Evolutionary conservation across 2,888 invertebrate species (phyloP).

Genomic region (Clivina fossor): DNA sequence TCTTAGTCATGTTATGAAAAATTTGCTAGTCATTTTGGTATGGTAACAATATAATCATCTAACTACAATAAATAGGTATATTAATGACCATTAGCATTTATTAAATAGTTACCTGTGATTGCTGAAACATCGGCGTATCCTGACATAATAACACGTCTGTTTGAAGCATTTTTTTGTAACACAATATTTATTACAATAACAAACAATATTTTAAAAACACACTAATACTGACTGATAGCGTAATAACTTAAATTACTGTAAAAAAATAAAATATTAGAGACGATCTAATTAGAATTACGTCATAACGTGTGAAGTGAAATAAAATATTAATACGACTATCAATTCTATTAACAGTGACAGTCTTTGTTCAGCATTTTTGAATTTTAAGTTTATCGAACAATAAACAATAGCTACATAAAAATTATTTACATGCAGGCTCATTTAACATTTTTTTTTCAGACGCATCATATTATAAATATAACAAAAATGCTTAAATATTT

Average conservation of each 20-base stretch:
- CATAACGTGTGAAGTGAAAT: constrained; percentile 12
- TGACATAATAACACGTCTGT: constrained; percentile 15
- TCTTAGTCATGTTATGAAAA: background rate
- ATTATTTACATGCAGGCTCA: constrained; percentile 10
- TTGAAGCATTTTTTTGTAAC: constrained; percentile 5
- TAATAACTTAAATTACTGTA: too few species aligned
- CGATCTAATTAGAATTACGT: constrained; percentile 13
- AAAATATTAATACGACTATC: constrained; percentile 9
- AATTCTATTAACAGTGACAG: constrained; percentile 17
- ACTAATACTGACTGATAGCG: too few species aligned
- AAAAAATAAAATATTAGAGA: too few species aligned
- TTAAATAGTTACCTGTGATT: constrained; percentile 23
- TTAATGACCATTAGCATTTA: too few species aligned
- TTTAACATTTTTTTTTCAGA: too few species aligned
- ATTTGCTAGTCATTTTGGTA: constrained; percentile 7
- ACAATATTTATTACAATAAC: background rate
- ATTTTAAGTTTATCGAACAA: constrained; percentile 20
- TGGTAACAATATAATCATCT: too few species aligned
- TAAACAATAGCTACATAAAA: constrained; percentile 27
- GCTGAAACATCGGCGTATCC: constrained; percentile 12
- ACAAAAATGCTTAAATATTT: too few species aligned
- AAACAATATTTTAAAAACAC: too few species aligned
- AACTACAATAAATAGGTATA: too few species aligned
- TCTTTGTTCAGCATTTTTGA: constrained; percentile 25
- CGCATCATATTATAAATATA: too few species aligned